These are phyloP conservation scores for Mormyrops boulengeri DNA, from an alignment of 2,797 vertebrate species.

Conservation along the genomic window DNA sequence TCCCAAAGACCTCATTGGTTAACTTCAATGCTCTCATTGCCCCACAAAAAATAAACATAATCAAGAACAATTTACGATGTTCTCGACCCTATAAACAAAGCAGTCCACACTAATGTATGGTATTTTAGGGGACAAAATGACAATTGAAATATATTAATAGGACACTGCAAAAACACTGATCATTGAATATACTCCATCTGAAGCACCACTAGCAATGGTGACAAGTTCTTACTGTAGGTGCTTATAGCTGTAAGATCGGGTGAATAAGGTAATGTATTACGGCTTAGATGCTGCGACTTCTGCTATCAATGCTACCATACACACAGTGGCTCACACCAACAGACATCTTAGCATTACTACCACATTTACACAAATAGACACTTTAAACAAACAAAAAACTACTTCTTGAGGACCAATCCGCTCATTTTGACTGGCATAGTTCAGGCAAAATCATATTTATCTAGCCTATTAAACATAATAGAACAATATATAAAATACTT, in stretches of 20 bases:
- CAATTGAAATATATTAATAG: background rate
- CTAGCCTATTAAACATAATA: background rate
- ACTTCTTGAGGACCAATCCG: background rate
- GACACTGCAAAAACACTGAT: background rate
- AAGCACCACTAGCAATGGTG: background rate
- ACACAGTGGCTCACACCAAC: background rate
- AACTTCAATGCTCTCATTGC: background rate
- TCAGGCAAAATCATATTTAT: background rate
- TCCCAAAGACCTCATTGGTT: conserved; percentile 24
- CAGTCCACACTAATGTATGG: background rate
- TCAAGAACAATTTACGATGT: conserved; percentile 1
- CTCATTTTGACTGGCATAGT: background rate
- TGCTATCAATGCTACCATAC: background rate
- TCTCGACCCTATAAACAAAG: background rate
- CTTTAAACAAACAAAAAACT: background rate
- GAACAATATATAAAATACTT: background rate
- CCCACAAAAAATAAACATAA: background rate
- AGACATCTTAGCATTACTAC: background rate
- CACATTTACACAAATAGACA: background rate
- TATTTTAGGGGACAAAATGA: background rate
- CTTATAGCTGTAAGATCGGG: background rate
- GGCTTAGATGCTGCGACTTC: background rate
- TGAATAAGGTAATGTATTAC: background rate
- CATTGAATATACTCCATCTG: background rate
- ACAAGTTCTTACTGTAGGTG: background rate